These are phyloP conservation scores for Plutomurus gul DNA, from an alignment of 1,140 invertebrate genomes.

Conservation along the genomic window DNA sequence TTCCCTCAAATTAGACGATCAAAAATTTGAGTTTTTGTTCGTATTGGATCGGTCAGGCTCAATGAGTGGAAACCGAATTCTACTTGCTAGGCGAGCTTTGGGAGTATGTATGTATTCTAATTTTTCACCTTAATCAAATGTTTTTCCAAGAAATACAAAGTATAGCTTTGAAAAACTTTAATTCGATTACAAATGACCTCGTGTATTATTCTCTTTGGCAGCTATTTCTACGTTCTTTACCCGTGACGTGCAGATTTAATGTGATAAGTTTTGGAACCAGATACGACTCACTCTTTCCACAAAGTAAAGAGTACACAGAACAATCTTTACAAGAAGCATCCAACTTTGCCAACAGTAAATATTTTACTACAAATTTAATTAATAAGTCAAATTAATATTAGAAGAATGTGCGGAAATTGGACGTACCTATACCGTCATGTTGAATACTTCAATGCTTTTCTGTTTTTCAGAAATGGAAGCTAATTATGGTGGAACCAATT, in stretches of 20 bases:
- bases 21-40: constrained; percentile 55
- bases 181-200: neutral
- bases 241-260: constrained; percentile 47
- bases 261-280: constrained; percentile 44
- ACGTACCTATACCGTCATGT: neutral
- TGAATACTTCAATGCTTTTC: neutral
- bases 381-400: too few species aligned
- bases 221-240: constrained; percentile 52
- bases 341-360: constrained; percentile 4
- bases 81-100: constrained; percentile 55
- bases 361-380: neutral
- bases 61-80: constrained; percentile 55
- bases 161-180: neutral
- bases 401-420: too few species aligned
- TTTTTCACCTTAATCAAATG: too few species aligned
- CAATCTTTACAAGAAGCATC: constrained; percentile 35
- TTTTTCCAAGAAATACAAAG: neutral
- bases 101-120: constrained; percentile 34
- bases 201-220: constrained; percentile 29
- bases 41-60: constrained; percentile 56
- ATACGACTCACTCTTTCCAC: constrained; percentile 36
- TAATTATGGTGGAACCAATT: constrained; percentile 58
- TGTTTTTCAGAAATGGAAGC: constrained; percentile 44
- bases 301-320: constrained; percentile 44
- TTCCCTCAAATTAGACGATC: constrained; percentile 46